phyloP scores from a whole-genome alignment of 2,113 vertebrate genomes.

The Tyto alba region DNA sequence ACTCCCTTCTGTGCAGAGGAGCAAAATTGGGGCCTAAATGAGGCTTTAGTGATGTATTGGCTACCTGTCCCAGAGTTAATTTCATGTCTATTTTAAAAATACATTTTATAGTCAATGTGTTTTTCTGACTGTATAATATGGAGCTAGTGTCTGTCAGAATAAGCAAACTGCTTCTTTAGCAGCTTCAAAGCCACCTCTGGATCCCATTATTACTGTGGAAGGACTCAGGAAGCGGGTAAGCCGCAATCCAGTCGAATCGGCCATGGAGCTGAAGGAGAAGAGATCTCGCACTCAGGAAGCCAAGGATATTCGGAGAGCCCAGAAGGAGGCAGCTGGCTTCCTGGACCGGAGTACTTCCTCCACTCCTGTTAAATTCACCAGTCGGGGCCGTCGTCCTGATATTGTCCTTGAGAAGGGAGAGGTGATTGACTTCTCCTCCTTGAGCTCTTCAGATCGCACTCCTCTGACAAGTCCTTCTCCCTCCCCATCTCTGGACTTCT shows the following conservation, averaged over 20 bases:
- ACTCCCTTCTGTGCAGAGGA: neutral
- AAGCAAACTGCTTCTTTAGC: constrained; percentile 24
- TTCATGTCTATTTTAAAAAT: neutral
- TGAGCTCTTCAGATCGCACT: constrained; percentile 93
- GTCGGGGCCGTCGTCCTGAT: constrained; percentile 74
- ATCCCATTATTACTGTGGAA: constrained; percentile 91
- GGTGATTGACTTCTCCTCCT: constrained; percentile 93
- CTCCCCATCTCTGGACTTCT: constrained; percentile 92
- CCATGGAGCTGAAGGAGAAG: constrained; percentile 98
- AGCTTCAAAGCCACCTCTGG: constrained; percentile 79
- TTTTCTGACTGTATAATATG: neutral
- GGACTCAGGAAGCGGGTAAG: constrained; percentile 85
- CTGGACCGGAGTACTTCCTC: constrained; percentile 84
- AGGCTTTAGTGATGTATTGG: neutral
- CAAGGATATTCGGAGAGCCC: constrained; percentile 93
- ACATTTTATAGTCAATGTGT: neutral
- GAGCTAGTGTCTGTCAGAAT: neutral
- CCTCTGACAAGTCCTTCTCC: constrained; percentile 93
- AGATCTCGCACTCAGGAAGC: constrained; percentile 94
- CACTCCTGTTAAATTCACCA: constrained; percentile 84
- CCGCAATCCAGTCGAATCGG: constrained; percentile 89
- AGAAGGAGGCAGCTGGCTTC: constrained; percentile 88
- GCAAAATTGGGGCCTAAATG: neutral
- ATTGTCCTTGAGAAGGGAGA: constrained; percentile 90
- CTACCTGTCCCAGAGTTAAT: neutral